A percentile compares a stretch with the other conserved stretches of the same genome.
These are phyloP conservation scores for Caenorhabditis japonica DNA, from an alignment of 2,888 invertebrate genomes.

Conservation along the genomic window DNA sequence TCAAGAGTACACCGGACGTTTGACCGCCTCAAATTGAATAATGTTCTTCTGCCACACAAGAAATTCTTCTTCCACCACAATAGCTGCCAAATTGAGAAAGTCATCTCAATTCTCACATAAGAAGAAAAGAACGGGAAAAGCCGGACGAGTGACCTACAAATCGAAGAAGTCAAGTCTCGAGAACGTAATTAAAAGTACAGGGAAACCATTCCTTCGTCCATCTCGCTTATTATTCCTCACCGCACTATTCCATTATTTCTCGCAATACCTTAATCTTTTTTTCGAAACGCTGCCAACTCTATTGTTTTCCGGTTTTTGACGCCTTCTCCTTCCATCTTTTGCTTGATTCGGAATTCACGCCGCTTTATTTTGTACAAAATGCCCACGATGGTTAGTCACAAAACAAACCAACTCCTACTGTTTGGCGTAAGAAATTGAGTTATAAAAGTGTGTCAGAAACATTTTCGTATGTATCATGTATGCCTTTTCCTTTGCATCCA, in stretches of 20 bases:
- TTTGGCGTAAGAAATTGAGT: too few species aligned
- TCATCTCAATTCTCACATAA: neutral
- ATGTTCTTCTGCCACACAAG: too few species aligned
- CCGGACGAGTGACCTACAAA: slow-evolving; percentile 36
- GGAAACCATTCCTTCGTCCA: slow-evolving; percentile 5
- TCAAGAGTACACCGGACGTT: too few species aligned
- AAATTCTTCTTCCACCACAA: neutral
- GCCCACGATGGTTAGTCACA: too few species aligned
- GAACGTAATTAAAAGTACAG: slow-evolving; percentile 32
- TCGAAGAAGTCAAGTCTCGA: slow-evolving; percentile 26
- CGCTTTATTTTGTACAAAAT: too few species aligned
- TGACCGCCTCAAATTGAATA: too few species aligned
- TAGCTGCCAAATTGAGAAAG: slow-evolving; percentile 11
- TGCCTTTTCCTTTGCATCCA: neutral
- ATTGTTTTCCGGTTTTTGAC: slow-evolving; percentile 24
- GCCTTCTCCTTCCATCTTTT: slow-evolving; percentile 5
- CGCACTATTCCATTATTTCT: slow-evolving; percentile 16
- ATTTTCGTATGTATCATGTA: too few species aligned
- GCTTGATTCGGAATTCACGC: neutral
- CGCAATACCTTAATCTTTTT: slow-evolving; percentile 7
- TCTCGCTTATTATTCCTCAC: slow-evolving; percentile 27
- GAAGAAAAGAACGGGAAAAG: neutral
- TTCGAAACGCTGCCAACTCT: slow-evolving; percentile 1
- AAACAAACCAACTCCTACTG: too few species aligned
- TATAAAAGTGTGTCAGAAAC: too few species aligned